Conservation (phyloP, 2,797 vertebrate genomes). For the Denticeps clupeoides region DNA sequence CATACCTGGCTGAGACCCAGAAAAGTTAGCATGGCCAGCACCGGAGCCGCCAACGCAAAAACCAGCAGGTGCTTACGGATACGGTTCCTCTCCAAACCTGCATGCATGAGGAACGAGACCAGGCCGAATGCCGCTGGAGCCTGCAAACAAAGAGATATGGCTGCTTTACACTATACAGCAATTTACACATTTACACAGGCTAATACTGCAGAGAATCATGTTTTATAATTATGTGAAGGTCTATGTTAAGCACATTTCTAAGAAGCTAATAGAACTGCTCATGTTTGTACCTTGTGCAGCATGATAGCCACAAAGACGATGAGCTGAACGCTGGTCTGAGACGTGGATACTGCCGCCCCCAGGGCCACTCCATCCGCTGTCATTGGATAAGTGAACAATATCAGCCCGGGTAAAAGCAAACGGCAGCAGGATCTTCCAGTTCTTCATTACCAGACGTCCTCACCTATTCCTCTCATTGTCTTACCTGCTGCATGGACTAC, state of each 20-base stretch:
- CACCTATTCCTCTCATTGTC: background rate
- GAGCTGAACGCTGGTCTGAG: conserved; percentile 93
- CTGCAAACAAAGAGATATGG: conserved; percentile 49
- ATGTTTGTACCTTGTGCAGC: conserved; percentile 84
- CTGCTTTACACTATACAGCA: background rate
- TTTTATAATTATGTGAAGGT: no score
- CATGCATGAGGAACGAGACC: conserved; percentile 97
- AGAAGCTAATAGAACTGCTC: background rate
- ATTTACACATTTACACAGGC: no score
- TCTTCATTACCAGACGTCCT: no score
- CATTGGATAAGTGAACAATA: no score
- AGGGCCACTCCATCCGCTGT: conserved; percentile 91
- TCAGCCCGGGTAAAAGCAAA: no score
- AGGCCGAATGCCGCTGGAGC: conserved; percentile 94
- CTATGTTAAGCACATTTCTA: no score
- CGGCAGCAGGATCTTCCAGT: no score
- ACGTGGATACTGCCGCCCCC: conserved; percentile 94
- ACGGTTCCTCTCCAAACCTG: conserved; percentile 90
- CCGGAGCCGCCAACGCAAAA: conserved; percentile 87
- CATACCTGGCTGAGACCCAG: conserved; percentile 91
- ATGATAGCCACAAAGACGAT: conserved; percentile 99
- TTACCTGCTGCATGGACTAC: conserved; percentile 96
- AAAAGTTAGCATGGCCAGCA: conserved; percentile 88
- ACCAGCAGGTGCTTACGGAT: conserved; percentile 95
- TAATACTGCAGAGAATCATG: background rate